Conservation (phyloP, 1,140 invertebrate genomes). For the Oryzaephilus surinamensis region DNA sequence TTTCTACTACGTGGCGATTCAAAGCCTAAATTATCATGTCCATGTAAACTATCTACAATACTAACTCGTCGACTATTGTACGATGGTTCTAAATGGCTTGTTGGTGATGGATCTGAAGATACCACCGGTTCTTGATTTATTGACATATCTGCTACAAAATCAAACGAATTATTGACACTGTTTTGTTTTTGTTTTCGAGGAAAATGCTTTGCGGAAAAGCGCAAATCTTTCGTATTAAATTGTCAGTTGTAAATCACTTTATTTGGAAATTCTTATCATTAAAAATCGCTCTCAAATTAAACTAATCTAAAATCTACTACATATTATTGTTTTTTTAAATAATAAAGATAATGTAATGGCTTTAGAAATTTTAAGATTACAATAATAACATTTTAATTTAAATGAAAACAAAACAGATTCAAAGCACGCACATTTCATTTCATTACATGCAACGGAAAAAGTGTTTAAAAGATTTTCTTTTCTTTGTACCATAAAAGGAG, state of each 20-base stretch:
- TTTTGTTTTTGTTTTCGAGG: background rate
- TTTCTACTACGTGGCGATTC: constrained; percentile 31
- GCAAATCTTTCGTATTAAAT: background rate
- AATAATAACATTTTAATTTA: too few species aligned
- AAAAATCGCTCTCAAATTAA: too few species aligned
- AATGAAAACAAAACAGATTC: too few species aligned
- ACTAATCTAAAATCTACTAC: too few species aligned
- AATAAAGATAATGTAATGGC: too few species aligned
- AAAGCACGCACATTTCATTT: too few species aligned
- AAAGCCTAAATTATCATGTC: constrained; percentile 31
- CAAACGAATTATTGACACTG: constrained; percentile 1
- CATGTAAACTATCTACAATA: constrained; percentile 18
- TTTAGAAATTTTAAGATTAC: too few species aligned
- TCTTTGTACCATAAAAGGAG: too few species aligned
- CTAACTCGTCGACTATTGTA: constrained; percentile 14
- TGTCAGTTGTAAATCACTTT: background rate
- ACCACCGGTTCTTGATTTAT: constrained; percentile 7
- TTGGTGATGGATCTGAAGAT: constrained; percentile 5
- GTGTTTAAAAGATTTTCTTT: too few species aligned
- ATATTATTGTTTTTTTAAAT: too few species aligned
- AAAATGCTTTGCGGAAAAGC: too few species aligned
- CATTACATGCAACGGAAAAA: too few species aligned
- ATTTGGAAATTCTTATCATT: background rate
- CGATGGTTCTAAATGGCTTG: constrained; percentile 3
- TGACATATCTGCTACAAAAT: constrained; percentile 5